A percentile compares a stretch with the other conserved stretches of the same genome.
These are phyloP conservation scores for Ceratina calcarata DNA, from an alignment of 1,140 invertebrate genomes.

Conservation along the genomic window DNA sequence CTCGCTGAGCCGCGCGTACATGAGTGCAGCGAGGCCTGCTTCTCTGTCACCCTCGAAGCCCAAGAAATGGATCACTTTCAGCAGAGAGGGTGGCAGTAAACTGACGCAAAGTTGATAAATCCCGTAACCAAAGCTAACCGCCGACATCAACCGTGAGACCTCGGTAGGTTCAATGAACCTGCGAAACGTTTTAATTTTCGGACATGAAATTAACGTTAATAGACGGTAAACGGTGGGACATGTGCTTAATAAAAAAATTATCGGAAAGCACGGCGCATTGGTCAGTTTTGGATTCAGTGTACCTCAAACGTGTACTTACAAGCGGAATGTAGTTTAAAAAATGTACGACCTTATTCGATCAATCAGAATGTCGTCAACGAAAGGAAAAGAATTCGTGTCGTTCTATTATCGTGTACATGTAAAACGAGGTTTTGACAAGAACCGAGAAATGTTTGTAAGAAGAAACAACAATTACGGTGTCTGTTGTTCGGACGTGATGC, in stretches of 20 bases:
- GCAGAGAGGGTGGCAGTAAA: slow-evolving; percentile 84
- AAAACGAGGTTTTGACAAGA: background rate
- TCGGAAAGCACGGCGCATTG: background rate
- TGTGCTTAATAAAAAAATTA: background rate
- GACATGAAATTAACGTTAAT: background rate
- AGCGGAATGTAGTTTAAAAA: background rate
- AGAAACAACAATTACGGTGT: slow-evolving; percentile 75
- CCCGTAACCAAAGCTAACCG: slow-evolving; percentile 88
- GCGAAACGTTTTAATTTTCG: slow-evolving; percentile 31
- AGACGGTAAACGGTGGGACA: no score
- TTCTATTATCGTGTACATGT: background rate
- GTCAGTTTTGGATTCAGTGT: background rate
- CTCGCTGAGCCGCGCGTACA: slow-evolving; percentile 84
- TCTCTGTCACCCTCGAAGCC: slow-evolving; percentile 87
- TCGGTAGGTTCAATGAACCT: slow-evolving; percentile 79
- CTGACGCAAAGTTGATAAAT: slow-evolving; percentile 87
- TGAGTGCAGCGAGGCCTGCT: slow-evolving; percentile 83
- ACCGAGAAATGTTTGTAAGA: slow-evolving; percentile 56
- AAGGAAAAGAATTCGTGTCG: background rate
- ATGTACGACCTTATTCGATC: background rate
- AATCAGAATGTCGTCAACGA: background rate
- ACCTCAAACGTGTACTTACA: no score
- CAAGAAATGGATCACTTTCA: slow-evolving; percentile 85
- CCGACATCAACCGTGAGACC: slow-evolving; percentile 84
- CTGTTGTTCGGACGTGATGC: slow-evolving; percentile 71